Conservation (phyloP, 2,113 vertebrate species). For the Mesocricetus auratus region DNA sequence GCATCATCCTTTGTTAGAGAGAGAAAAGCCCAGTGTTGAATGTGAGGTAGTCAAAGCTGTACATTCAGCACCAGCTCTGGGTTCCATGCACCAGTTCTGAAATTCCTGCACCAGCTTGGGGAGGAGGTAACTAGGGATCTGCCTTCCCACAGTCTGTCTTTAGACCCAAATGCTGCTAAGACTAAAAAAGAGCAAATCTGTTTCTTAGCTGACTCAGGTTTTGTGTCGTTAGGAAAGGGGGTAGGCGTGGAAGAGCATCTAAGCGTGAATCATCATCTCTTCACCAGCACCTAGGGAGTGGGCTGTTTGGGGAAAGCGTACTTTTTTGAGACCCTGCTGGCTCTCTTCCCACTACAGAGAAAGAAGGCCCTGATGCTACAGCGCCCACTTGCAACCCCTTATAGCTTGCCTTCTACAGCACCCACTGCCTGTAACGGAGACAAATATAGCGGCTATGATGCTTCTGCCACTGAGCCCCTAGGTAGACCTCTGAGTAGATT, state of each 20-base stretch:
- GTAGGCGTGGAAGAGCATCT: neutral
- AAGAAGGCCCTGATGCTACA: conserved; percentile 8
- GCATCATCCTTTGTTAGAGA: neutral
- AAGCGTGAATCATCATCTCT: conserved; percentile 59
- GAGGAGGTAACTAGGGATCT: conserved; percentile 72
- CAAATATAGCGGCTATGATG: neutral
- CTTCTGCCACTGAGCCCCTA: neutral
- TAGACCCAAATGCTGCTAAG: conserved; percentile 68
- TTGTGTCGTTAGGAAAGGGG: conserved; percentile 23
- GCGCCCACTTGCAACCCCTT: conserved; percentile 63
- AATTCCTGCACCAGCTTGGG: conserved; percentile 75
- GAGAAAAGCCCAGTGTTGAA: neutral
- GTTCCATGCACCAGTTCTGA: conserved; percentile 62
- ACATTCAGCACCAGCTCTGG: neutral
- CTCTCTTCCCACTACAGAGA: conserved; percentile 10
- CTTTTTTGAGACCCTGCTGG: conserved; percentile 26
- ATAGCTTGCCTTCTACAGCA: conserved; percentile 36
- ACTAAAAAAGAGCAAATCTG: conserved; percentile 78
- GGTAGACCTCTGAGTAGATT: conserved; percentile 31
- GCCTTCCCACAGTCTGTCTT: conserved; percentile 77
- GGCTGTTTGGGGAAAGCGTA: neutral
- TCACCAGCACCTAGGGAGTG: conserved; percentile 45
- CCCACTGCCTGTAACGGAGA: neutral
- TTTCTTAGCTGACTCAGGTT: conserved; percentile 73
- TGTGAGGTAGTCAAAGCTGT: conserved; percentile 5